A percentile compares a stretch with the other conserved stretches of the same genome.
phyloP scores from a whole-genome alignment of 2,797 vertebrate species.

The Molossus alvarezi region DNA sequence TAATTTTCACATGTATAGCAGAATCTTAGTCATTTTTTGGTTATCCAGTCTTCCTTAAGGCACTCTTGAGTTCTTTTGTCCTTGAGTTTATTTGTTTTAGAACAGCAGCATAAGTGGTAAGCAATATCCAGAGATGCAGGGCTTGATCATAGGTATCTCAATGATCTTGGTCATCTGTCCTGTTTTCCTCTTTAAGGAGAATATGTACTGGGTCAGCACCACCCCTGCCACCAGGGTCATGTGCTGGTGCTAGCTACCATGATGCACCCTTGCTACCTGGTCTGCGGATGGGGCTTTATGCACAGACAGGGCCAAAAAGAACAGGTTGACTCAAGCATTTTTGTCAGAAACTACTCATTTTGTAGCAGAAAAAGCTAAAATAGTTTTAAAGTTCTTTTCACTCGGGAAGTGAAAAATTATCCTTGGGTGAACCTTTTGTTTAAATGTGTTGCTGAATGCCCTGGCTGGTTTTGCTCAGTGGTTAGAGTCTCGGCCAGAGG shows the following conservation, averaged over 20 bases:
- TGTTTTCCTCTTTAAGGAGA: constrained; percentile 82
- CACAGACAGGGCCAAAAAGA: background rate
- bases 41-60: constrained; percentile 75
- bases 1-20: constrained; percentile 67
- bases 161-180: constrained; percentile 75
- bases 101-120: background rate
- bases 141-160: background rate
- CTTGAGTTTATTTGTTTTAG: background rate
- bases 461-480: no score
- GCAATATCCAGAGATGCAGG: background rate
- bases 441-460: background rate
- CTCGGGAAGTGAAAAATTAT: background rate
- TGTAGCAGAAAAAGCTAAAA: background rate
- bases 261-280: background rate
- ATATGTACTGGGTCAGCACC: background rate
- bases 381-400: constrained; percentile 31
- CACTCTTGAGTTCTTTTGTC: background rate
- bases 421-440: background rate
- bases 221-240: constrained; percentile 89
- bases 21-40: constrained; percentile 75
- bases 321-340: background rate
- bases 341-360: constrained; percentile 54
- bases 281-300: background rate
- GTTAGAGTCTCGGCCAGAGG: no score
- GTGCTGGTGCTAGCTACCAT: constrained; percentile 29